Conservation (phyloP, 2,113 vertebrate genomes). For the Hippocampus barbouri region DNA sequence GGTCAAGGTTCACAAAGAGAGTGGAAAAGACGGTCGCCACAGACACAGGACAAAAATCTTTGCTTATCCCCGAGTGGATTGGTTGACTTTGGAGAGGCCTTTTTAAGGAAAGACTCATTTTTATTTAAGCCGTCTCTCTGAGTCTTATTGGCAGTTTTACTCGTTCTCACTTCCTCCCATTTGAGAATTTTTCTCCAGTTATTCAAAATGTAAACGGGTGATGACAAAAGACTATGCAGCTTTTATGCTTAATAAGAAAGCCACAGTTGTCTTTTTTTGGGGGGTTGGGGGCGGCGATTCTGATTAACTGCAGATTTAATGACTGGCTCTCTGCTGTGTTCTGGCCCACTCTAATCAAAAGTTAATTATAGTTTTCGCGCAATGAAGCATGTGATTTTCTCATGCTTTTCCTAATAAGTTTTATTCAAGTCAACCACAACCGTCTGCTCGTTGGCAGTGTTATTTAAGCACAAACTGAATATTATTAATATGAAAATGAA, state of each 20-base stretch:
- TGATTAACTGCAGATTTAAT: slow-evolving; percentile 27
- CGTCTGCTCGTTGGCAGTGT: slow-evolving; percentile 1
- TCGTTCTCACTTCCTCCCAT: not conserved
- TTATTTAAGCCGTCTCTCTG: slow-evolving; percentile 1
- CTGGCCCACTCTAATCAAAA: slow-evolving; percentile 11
- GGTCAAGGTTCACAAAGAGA: slow-evolving; percentile 1
- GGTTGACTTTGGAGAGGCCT: slow-evolving; percentile 35
- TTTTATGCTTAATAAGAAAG: slow-evolving; percentile 2
- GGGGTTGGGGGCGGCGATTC: not conserved
- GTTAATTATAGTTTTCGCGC: slow-evolving; percentile 34
- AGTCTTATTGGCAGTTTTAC: not conserved
- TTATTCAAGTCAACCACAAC: slow-evolving; percentile 7
- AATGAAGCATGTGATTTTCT: slow-evolving; percentile 24
- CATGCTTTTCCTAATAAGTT: slow-evolving; percentile 19
- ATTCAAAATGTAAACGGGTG: no score
- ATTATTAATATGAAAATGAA: not conserved
- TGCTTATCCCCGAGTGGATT: slow-evolving; percentile 27
- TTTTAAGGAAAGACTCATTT: slow-evolving; percentile 12
- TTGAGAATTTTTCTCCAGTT: not conserved
- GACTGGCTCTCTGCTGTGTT: slow-evolving; percentile 11
- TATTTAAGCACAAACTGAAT: not conserved
- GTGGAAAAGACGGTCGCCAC: not conserved
- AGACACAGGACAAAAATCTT: not conserved
- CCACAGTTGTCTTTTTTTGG: not conserved
- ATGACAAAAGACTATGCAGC: not conserved